Conservation (phyloP, 2,888 invertebrate genomes). For the Clostera curtula region DNA sequence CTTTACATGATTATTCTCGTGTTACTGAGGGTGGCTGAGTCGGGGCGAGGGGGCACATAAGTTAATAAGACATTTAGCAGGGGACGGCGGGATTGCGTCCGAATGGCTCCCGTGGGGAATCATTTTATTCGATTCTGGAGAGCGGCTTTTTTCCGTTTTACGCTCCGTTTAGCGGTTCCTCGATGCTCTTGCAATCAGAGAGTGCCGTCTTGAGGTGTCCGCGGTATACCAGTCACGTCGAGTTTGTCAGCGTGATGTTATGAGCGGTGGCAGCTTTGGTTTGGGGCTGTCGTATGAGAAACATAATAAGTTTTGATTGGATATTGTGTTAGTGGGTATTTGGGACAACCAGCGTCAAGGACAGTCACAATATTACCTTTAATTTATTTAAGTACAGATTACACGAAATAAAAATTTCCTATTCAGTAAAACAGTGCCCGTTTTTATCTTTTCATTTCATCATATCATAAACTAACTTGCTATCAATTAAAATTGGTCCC, state of each 20-base stretch:
- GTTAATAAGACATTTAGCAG: constrained; percentile 75
- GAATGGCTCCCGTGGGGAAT: constrained; percentile 83
- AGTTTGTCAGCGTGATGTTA: constrained; percentile 43
- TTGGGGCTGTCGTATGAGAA: constrained; percentile 23
- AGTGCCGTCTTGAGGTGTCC: constrained; percentile 26
- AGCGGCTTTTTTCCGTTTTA: constrained; percentile 69
- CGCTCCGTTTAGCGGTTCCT: constrained; percentile 69
- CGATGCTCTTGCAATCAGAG: constrained; percentile 51
- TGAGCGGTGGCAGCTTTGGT: constrained; percentile 41
- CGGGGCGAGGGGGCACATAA: constrained; percentile 56
- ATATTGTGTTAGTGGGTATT: constrained; percentile 34
- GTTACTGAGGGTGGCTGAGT: constrained; percentile 43
- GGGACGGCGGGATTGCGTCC: constrained; percentile 77
- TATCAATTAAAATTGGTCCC: too few species aligned
- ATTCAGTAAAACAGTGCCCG: too few species aligned
- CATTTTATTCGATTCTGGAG: constrained; percentile 82
- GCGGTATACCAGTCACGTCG: constrained; percentile 38
- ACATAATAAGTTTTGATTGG: constrained; percentile 26
- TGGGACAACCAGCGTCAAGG: constrained; percentile 20
- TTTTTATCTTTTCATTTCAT: too few species aligned
- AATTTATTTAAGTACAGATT: too few species aligned
- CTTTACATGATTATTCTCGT: constrained; percentile 74
- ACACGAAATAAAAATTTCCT: too few species aligned
- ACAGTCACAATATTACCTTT: neutral
- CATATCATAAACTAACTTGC: too few species aligned